Evolutionary conservation across 2,888 invertebrate genomes (phyloP), one percentile per base, ranked within the genome.

Genomic region (Eupithecia vulgata): DNA sequence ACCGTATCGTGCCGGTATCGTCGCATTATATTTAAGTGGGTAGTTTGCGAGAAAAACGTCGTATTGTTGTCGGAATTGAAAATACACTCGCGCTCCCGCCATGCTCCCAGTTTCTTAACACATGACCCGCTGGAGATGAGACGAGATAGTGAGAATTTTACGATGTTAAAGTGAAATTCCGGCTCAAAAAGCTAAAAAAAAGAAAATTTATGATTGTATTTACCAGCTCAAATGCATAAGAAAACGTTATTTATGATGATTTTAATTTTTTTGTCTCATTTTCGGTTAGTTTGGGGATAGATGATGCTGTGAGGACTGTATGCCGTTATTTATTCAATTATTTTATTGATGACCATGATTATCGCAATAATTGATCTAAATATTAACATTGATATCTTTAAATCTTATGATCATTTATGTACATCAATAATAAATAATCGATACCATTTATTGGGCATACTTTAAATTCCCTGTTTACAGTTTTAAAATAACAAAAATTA

Each of bases 21-120:
- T 87, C 87, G 88, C 90, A 90, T 92, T 91, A 93, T 91, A 91
- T 91, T 91, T 91, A 93, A 93, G 91, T 91, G 91, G 90, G 91
- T 91, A 92, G 92, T 93, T 93, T 91, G 87, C 87, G 89, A 88
- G 90, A 91, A 91, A 91, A 91, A 91, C 90, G 89, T 85, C 88
- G 89, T 88, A 91, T 92, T 92, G 91, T 91, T 91, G 91, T 89
- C 88, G 89, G 88, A 93, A 93, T 93, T 93, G 92, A 93, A 93
- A 92, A 91, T 91, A 92, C 88, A 90, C 88, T 88, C 86, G 81
- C 82, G 77, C 82, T 82, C 83, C 83, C 80, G 76, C 78, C 84
- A 72, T 75, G 64, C 70, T 68, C 70, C 66, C 68, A 75, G 70
- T 75, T 75, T 78, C 76, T 81, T 81, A 82, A 86, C 84, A 81